Percentiles rank a stretch among this genome's conserved stretches.
Conservation (phyloP, 2,113 vertebrate genomes). For the Mandrillus leucophaeus region DNA sequence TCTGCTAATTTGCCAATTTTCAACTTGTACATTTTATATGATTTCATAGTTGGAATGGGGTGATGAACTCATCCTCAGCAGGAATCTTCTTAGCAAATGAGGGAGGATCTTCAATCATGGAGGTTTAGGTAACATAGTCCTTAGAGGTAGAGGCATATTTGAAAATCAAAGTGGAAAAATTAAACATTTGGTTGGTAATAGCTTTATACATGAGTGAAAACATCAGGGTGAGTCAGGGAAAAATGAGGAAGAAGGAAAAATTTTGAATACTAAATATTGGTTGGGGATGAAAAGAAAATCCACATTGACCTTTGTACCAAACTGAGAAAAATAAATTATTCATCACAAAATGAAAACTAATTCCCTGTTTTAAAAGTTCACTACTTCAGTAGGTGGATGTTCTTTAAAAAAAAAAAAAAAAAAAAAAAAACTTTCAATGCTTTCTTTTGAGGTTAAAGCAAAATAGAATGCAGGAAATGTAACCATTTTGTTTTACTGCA, state of each 20-base stretch:
- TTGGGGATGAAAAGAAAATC: not conserved
- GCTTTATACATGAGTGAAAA: conserved; percentile 40
- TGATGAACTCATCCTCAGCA: not conserved
- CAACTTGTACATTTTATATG: not conserved
- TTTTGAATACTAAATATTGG: conserved; percentile 14
- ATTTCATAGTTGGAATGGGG: not conserved
- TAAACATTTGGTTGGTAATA: conserved; percentile 2
- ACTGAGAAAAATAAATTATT: conserved; percentile 48
- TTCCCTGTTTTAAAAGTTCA: conserved; percentile 22
- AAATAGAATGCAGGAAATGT: conserved; percentile 32
- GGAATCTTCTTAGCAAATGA: not conserved
- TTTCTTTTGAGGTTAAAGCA: conserved; percentile 44
- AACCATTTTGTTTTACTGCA: not conserved
- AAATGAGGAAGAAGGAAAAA: conserved; percentile 46
- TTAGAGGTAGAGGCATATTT: not conserved
- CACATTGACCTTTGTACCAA: not conserved
- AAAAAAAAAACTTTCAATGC: not conserved
- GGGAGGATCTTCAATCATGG: not conserved
- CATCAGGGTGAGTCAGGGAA: not conserved
- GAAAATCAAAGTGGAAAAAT: conserved; percentile 38
- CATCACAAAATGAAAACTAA: conserved; percentile 35
- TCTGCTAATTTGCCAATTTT: not conserved
- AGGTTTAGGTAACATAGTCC: not conserved
- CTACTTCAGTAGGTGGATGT: not conserved
- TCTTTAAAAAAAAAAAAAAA: not conserved